Evolutionary conservation across 2,113 vertebrate genomes (phyloP).

Genomic region (Lycocorax pyrrhopterus): DNA sequence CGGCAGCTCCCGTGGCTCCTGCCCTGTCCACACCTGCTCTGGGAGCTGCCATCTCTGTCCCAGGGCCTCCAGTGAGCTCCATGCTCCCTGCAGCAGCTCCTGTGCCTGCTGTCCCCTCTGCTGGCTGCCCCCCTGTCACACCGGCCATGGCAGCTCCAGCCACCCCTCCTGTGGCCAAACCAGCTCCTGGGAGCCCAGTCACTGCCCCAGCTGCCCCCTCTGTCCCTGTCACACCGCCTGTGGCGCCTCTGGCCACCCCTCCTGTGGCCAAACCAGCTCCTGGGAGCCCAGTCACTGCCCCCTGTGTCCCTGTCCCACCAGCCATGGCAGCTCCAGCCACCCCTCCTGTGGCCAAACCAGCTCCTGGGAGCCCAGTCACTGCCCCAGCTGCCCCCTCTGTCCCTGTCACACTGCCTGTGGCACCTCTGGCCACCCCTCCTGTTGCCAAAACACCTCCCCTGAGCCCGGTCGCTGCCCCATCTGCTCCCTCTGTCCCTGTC

Average conservation of each 20-base stretch:
- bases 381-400: neutral
- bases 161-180: neutral
- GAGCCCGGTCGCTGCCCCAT: neutral
- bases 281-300: neutral
- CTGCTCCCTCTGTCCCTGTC: neutral
- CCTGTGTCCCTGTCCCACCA: accelerated
- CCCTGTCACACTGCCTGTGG: neutral
- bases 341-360: accelerated
- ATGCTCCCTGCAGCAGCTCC: neutral
- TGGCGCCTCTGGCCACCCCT: neutral
- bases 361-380: neutral
- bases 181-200: neutral
- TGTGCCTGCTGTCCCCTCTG: neutral
- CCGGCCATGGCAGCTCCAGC: neutral
- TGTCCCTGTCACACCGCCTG: neutral
- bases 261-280: neutral
- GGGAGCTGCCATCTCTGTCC: neutral
- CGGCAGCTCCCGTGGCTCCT: neutral
- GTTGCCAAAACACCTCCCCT: accelerated
- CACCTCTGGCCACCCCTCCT: neutral
- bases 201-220: neutral
- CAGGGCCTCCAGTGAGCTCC: accelerated
- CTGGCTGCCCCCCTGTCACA: neutral
- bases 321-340: accelerated
- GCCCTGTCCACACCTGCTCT: neutral